Percentiles rank a stretch among this genome's conserved stretches.
These are phyloP conservation scores for Cheilosia pagana DNA, from an alignment of 2,888 invertebrate genomes.

Conservation along the genomic window DNA sequence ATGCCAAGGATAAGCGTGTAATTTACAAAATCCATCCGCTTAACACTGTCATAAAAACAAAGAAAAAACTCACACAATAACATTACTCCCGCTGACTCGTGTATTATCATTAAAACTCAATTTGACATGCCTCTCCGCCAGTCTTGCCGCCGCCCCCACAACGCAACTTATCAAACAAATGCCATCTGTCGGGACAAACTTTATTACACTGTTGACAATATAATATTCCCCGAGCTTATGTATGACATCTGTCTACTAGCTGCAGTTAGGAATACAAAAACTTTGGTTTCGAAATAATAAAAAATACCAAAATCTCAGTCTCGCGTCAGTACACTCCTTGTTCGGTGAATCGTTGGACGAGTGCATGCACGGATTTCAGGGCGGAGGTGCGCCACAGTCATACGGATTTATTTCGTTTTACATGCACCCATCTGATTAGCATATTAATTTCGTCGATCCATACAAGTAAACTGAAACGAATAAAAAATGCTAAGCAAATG, in stretches of 20 bases:
- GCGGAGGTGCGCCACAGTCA: slow-evolving; percentile 51
- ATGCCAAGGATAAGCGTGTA: neutral
- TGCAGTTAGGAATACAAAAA: slow-evolving; percentile 45
- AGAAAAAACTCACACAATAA: neutral
- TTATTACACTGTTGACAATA: slow-evolving; percentile 61
- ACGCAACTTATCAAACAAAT: slow-evolving; percentile 20
- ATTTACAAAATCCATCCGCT: slow-evolving; percentile 5
- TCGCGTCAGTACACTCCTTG: slow-evolving; percentile 29
- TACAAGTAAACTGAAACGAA: slow-evolving; percentile 8
- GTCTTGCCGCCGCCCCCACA: neutral
- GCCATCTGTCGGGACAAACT: slow-evolving; percentile 48
- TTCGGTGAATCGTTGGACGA: slow-evolving; percentile 8
- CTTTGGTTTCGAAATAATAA: slow-evolving; percentile 26
- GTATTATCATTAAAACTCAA: slow-evolving; percentile 17
- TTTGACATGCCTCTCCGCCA: slow-evolving; percentile 7
- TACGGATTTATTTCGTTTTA: slow-evolving; percentile 52
- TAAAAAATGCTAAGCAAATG: slow-evolving; percentile 31
- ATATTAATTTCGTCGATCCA: slow-evolving; percentile 55
- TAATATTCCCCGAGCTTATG: slow-evolving; percentile 59
- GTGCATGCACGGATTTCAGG: slow-evolving; percentile 4
- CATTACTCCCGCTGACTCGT: too few relatives aligned
- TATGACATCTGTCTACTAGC: slow-evolving; percentile 57
- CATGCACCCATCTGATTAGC: slow-evolving; percentile 53
- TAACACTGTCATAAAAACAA: slow-evolving; percentile 1
- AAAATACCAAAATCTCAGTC: neutral